A percentile compares a stretch with the other conserved stretches of the same genome.
phyloP scores from a whole-genome alignment of 2,888 invertebrate genomes.

The Cephus spinipes region DNA sequence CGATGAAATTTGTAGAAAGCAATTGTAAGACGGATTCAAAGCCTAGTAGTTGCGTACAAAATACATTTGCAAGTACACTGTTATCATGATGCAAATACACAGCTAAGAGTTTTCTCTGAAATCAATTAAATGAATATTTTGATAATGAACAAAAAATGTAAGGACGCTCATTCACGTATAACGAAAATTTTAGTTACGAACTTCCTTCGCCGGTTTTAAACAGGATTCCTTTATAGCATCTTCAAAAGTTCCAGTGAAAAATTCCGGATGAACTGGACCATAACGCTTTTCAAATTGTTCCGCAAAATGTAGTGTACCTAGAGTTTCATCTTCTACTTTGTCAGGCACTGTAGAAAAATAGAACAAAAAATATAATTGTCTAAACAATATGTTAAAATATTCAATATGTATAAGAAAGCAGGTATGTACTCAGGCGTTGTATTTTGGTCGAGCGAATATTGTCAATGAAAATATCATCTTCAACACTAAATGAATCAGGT shows the following conservation, averaged over 20 bases:
- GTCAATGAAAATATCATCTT: constrained; percentile 90
- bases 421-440: constrained; percentile 80
- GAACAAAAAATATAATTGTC: constrained; percentile 19
- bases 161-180: background rate
- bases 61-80: constrained; percentile 95
- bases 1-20: constrained; percentile 88
- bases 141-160: background rate
- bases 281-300: constrained; percentile 88
- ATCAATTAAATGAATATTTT: constrained; percentile 40
- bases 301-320: constrained; percentile 88
- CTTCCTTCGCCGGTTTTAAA: constrained; percentile 89
- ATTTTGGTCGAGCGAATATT: constrained; percentile 75
- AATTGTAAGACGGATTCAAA: constrained; percentile 92
- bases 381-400: constrained; percentile 12
- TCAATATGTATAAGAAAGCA: background rate
- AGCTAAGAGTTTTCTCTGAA: constrained; percentile 90
- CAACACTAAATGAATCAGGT: constrained; percentile 83
- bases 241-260: constrained; percentile 91
- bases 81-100: constrained; percentile 97
- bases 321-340: constrained; percentile 84
- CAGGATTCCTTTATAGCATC: constrained; percentile 93
- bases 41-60: constrained; percentile 94
- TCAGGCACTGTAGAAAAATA: constrained; percentile 79
- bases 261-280: constrained; percentile 88
- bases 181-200: constrained; percentile 22